Conservation (phyloP, 2,797 vertebrate species). For the Tenualosa thibaudeaui region DNA sequence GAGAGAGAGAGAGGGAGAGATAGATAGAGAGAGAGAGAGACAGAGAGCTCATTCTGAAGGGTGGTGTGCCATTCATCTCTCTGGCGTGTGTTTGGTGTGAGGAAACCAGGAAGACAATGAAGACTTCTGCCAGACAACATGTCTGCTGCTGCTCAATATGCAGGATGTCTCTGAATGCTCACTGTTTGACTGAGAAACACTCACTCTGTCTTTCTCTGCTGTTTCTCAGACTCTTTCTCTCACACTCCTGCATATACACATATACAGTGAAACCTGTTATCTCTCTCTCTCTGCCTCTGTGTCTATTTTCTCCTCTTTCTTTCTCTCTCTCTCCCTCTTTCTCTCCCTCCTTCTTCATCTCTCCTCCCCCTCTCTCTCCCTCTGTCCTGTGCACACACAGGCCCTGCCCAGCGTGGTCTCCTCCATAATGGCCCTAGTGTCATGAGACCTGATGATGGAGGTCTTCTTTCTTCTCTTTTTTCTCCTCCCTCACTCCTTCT, state of each 20-base stretch:
- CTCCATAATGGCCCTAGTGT: neutral
- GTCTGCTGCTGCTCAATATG: slow-evolving; percentile 25
- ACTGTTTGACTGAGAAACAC: neutral
- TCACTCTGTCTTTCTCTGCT: neutral
- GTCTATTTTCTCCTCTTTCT: neutral
- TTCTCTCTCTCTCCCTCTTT: neutral
- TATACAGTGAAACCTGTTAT: neutral
- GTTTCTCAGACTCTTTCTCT: neutral
- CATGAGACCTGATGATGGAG: neutral
- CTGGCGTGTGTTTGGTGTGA: neutral
- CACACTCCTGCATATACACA: neutral
- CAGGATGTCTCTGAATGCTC: slow-evolving; percentile 7
- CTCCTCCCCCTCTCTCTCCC: neutral
- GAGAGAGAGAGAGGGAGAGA: neutral
- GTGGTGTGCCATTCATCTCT: slow-evolving; percentile 22
- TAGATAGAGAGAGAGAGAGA: neutral
- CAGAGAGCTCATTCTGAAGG: neutral
- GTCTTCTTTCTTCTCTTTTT: neutral
- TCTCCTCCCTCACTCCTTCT: neutral
- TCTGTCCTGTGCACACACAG: neutral
- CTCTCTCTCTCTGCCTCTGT: neutral
- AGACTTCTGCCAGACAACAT: slow-evolving; percentile 26
- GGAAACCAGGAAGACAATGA: slow-evolving; percentile 1
- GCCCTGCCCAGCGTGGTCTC: neutral
- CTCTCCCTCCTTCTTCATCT: neutral